These are phyloP conservation scores for Metellina segmentata DNA, from an alignment of 2,888 invertebrate species.

Conservation along the genomic window DNA sequence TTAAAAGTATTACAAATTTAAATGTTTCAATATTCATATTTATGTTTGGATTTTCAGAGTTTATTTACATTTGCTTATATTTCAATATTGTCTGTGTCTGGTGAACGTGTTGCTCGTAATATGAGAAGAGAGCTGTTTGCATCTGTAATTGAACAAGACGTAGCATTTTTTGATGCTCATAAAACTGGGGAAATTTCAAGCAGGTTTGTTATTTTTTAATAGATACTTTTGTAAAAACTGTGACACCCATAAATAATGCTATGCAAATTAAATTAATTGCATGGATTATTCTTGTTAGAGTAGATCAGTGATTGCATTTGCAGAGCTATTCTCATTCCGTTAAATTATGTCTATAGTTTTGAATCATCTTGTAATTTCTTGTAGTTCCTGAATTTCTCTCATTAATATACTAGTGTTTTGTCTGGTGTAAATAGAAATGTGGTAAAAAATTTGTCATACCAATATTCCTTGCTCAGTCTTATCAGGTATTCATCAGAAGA, in stretches of 20 bases:
- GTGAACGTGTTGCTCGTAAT: constrained; percentile 91
- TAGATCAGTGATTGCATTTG: background rate
- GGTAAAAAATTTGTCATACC: no score
- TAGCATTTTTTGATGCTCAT: constrained; percentile 93
- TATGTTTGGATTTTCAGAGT: constrained; percentile 84
- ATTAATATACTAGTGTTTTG: no score
- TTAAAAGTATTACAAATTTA: no score
- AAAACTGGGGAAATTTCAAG: constrained; percentile 95
- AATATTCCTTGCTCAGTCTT: no score
- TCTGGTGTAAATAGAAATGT: no score
- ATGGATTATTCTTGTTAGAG: background rate
- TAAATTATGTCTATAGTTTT: no score
- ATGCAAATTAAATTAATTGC: background rate
- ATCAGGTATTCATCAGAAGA: no score
- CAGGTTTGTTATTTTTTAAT: constrained; percentile 83
- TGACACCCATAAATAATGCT: background rate
- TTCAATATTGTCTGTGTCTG: constrained; percentile 90
- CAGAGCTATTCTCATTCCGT: background rate
- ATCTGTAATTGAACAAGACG: constrained; percentile 91
- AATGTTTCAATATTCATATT: no score
- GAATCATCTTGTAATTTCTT: background rate
- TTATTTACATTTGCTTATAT: constrained; percentile 94
- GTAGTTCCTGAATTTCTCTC: no score
- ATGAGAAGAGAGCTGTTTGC: constrained; percentile 91
- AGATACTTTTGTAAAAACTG: background rate